Evolutionary conservation across 2,888 invertebrate genomes (phyloP).

Genomic region (Brenthis daphne): DNA sequence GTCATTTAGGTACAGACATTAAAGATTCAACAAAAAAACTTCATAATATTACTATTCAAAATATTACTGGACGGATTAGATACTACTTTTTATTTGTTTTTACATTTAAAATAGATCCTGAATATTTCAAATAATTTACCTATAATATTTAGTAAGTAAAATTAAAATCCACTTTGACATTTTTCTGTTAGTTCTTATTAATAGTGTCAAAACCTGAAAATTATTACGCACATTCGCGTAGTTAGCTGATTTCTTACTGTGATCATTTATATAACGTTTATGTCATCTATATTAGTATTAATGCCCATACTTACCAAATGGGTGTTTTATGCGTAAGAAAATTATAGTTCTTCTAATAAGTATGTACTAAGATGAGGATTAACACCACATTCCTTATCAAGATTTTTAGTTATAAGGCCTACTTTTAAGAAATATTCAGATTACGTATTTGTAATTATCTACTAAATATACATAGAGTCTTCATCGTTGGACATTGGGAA

Average conservation of each 20-base stretch:
- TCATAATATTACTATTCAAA: constrained; percentile 5
- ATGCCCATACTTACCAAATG: constrained; percentile 28
- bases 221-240: constrained; percentile 79
- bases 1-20: constrained; percentile 25
- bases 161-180: constrained; percentile 20
- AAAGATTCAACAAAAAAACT: constrained; percentile 18
- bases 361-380: constrained; percentile 25
- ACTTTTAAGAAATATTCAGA: constrained; percentile 33
- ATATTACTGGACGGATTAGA: constrained; percentile 9
- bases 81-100: constrained; percentile 17
- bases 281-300: constrained; percentile 46
- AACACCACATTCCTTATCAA: constrained; percentile 33
- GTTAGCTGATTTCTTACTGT: constrained; percentile 77
- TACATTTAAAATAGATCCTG: constrained; percentile 11
- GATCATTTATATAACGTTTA: constrained; percentile 69
- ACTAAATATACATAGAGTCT: constrained; percentile 1
- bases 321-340: constrained; percentile 33
- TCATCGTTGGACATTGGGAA: constrained; percentile 10
- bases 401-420: constrained; percentile 35
- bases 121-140: neutral
- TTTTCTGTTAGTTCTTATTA: constrained; percentile 31
- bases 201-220: constrained; percentile 60
- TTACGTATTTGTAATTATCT: constrained; percentile 14
- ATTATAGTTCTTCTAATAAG: constrained; percentile 35
- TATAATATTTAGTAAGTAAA: neutral